phyloP scores from a whole-genome alignment of 30 jellyfish, hydroid and myxozoan genomes.

The Hydractinia symbiolongicarpus region DNA sequence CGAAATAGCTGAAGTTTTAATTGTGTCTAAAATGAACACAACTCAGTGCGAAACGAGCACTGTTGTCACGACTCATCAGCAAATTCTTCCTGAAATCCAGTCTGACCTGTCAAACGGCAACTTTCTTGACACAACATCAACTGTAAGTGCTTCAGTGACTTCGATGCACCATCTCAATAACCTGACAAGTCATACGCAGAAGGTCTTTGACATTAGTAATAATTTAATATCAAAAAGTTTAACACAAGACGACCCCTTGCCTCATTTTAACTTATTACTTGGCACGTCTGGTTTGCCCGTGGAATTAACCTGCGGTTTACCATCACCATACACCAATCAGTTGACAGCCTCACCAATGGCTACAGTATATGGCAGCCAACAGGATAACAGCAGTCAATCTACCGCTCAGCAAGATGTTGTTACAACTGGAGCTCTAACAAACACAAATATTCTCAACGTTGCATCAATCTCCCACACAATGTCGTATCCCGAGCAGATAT shows the following conservation, averaged over 20 bases:
- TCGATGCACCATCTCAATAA: background rate
- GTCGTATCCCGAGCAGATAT: background rate
- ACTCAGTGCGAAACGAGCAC: background rate
- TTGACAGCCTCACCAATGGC: conserved; percentile 26
- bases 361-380: background rate
- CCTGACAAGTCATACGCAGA: background rate
- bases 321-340: conserved; percentile 9
- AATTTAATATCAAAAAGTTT: background rate
- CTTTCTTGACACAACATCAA: background rate
- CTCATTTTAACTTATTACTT: conserved; percentile 19
- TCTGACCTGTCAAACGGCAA: background rate
- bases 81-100: conserved; percentile 1
- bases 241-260: conserved; percentile 3
- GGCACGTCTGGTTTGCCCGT: conserved; percentile 1
- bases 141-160: background rate
- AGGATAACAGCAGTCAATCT: background rate
- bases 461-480: background rate
- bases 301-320: conserved; percentile 13
- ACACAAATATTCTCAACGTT: background rate
- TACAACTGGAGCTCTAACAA: background rate
- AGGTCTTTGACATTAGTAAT: background rate
- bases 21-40: background rate
- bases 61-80: background rate
- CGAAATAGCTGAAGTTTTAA: conserved; percentile 3
- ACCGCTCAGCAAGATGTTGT: background rate